Evolutionary conservation across 2,888 invertebrate species (phyloP).

Genomic region (Agrochola lychnidis): DNA sequence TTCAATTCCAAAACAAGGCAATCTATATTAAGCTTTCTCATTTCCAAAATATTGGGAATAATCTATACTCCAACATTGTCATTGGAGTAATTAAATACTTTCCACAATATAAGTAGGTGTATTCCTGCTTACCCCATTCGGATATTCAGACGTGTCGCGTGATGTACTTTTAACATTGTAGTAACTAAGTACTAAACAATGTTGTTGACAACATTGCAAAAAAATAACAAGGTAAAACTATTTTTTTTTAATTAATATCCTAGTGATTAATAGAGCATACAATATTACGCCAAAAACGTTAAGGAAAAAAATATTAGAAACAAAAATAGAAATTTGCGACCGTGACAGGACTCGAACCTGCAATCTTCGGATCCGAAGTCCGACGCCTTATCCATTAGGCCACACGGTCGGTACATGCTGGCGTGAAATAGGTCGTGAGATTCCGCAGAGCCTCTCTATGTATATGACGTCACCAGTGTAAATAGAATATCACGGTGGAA

Average conservation of each 20-base stretch:
- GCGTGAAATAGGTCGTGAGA: constrained; percentile 40
- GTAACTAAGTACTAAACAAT: not conserved
- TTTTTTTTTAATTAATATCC: not conserved
- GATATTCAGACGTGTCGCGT: not conserved
- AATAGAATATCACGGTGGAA: constrained; percentile 4
- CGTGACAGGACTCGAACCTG: constrained; percentile 94
- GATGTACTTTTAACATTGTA: not conserved
- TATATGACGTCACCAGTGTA: constrained; percentile 25
- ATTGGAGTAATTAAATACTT: not conserved
- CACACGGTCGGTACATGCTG: constrained; percentile 87
- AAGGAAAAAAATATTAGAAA: constrained; percentile 5
- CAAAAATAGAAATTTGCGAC: constrained; percentile 80
- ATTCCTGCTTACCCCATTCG: not conserved
- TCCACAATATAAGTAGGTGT: not conserved
- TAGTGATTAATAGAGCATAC: not conserved
- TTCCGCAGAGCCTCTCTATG: constrained; percentile 22
- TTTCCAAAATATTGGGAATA: not conserved
- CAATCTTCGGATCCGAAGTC: constrained; percentile 94
- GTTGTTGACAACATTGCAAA: not conserved
- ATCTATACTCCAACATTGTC: not conserved
- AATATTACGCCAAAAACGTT: not conserved
- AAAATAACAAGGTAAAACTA: not conserved
- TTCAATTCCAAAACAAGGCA: not conserved
- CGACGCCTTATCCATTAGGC: constrained; percentile 94
- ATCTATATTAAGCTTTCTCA: not conserved